phyloP scores from a whole-genome alignment of 2,888 invertebrate species.

The Iphiclides podalirius region DNA sequence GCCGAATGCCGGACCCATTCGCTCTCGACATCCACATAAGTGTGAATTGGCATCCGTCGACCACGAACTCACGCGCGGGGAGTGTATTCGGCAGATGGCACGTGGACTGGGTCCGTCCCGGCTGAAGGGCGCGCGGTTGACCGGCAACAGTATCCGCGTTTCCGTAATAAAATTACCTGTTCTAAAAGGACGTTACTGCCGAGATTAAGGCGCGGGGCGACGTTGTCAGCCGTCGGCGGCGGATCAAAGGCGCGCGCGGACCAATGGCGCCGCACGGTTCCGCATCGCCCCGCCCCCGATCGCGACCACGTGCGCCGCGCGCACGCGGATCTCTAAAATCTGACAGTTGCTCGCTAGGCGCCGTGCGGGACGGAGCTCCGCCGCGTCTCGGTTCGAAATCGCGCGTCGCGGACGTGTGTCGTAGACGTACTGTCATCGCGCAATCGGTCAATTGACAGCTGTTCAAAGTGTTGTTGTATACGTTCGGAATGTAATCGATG shows the following conservation, averaged over 20 bases:
- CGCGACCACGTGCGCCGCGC: conserved; percentile 75
- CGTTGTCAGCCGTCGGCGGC: conserved; percentile 75
- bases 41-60: no score
- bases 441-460: no score
- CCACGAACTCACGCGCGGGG: conserved; percentile 48
- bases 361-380: conserved; percentile 32
- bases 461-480: no score
- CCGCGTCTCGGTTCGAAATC: conserved; percentile 36
- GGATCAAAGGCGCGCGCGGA: conserved; percentile 63
- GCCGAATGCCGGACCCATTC: no score
- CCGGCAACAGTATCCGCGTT: conserved; percentile 71
- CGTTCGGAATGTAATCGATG: no score
- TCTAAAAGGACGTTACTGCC: conserved; percentile 78
- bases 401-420: conserved; percentile 1
- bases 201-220: conserved; percentile 77
- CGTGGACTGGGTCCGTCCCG: no score
- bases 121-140: conserved; percentile 56
- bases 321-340: conserved; percentile 51
- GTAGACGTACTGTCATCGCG: no score
- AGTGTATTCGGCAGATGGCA: conserved; percentile 66
- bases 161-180: conserved; percentile 79
- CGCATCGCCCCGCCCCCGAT: conserved; percentile 54
- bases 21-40: conserved; percentile 1
- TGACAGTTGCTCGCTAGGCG: conserved; percentile 57
- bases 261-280: conserved; percentile 53